Evolutionary conservation across 2,888 invertebrate species (phyloP), one percentile per base, ranked within the genome.

Genomic region (Hirtodrosophila cameraria): DNA sequence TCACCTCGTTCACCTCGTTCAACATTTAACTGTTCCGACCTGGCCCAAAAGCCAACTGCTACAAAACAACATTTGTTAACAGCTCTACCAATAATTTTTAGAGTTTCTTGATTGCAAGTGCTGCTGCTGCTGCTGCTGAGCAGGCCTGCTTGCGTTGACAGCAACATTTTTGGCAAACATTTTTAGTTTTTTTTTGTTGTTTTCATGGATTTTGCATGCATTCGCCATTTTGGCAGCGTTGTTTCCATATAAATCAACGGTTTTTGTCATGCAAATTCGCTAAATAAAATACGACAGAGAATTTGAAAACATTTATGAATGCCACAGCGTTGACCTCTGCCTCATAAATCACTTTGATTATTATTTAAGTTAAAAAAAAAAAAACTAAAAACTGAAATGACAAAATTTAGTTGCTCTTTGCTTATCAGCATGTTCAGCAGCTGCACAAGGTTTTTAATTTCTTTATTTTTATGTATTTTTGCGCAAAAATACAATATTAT

Each of bases 281-380:
- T 36, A 62, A 58, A 75, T 66, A 58, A 64, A 57, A 66, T 64
- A 50, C 59, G 69, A 35, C 65, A 46, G 43, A 59, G 53, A 72
- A 65, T 65, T 69, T 45, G 20, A 53, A 66, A 70, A 62, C 72
- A 83, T 79, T 79, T 85, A 67, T 66, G 60, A 62, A 62, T 53
- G 62, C 53, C 65, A 77, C 76, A 83, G 77, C 77, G 68, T 60
- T 81, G 78, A 83, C 86, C 80, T 67, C 60, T 58, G 67, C 35
- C 68, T 38, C 76, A 86, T 80, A 80, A 80, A 80, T 80, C 86
- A 80, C 69, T 62, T 86, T 83, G 80, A 80, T 86, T 86, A 80
- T 86, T 72, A 86, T 83, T 77, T 64, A 77, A 86, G 55, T 63
- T 46, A 74, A 60, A 16, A 60, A 42, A 61, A 74, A 28, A n/a